Conservation (phyloP, 1,140 invertebrate genomes). For the Drosophila truncata region DNA sequence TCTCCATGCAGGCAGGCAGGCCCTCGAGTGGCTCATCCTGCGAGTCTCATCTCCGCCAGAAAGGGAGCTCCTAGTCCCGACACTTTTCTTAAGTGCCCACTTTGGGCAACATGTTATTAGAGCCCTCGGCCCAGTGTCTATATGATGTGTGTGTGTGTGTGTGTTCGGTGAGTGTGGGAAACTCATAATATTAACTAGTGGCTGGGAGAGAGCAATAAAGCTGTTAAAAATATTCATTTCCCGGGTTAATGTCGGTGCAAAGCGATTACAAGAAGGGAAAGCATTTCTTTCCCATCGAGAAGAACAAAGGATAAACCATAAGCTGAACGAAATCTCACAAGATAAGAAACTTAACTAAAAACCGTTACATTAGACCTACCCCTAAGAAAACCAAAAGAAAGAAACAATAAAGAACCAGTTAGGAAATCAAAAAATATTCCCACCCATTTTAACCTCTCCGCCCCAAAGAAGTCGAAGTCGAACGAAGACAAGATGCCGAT, state of each 20-base stretch:
- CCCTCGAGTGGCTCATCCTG: conserved; percentile 43
- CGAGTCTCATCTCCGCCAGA: conserved; percentile 13
- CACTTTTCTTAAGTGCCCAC: conserved; percentile 64
- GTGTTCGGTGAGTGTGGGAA: conserved; percentile 41
- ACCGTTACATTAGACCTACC: conserved; percentile 31
- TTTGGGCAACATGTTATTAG: conserved; percentile 67
- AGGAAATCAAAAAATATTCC: conserved; percentile 79
- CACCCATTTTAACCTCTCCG: conserved; percentile 79
- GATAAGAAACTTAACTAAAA: conserved; percentile 11
- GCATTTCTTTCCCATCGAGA: conserved; percentile 11
- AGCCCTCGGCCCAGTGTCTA: conserved; percentile 27
- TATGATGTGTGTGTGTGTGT: conserved; percentile 5
- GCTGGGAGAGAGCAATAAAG: conserved; percentile 36
- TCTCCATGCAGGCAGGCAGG: conserved; percentile 4
- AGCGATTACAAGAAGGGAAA: conserved; percentile 22
- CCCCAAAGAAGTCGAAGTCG: conserved; percentile 61
- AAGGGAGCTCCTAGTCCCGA: conserved; percentile 10
- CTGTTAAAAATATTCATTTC: conserved; percentile 52
- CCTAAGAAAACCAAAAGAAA: conserved; percentile 28
- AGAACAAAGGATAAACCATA: conserved; percentile 31
- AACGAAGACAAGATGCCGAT: conserved; percentile 38
- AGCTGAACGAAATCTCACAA: conserved; percentile 20
- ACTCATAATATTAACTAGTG: conserved; percentile 62
- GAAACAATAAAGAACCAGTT: conserved; percentile 45
- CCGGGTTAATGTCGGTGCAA: conserved; percentile 26